Percentiles rank a stretch among this genome's conserved stretches.
Evolutionary conservation across 2,797 vertebrate species (phyloP).

Genomic region (Heliangelus exortis): DNA sequence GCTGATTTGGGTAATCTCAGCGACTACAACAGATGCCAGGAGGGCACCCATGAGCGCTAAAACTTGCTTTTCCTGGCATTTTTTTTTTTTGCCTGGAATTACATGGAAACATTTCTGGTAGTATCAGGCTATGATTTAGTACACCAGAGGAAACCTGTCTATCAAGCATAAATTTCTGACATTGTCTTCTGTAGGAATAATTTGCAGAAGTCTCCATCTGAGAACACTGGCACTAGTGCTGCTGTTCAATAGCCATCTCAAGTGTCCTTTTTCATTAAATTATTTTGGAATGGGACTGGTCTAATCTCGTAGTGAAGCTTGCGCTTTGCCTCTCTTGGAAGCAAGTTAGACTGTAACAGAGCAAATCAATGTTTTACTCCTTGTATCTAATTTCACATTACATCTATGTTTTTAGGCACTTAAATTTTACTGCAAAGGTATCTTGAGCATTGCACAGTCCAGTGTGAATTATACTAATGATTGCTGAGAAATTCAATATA

Average conservation of each 20-base stretch:
- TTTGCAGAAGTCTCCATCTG: background rate
- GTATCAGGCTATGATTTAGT: background rate
- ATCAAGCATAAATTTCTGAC: background rate
- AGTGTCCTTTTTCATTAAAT: slow-evolving; percentile 17
- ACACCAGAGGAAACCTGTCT: background rate
- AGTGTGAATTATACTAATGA: slow-evolving; percentile 23
- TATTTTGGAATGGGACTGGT: slow-evolving; percentile 21
- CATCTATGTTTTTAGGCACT: slow-evolving; percentile 34
- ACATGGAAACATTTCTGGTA: background rate
- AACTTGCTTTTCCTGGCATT: background rate
- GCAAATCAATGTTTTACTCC: slow-evolving; percentile 48
- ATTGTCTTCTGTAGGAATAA: background rate
- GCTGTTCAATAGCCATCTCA: background rate
- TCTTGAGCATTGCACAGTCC: slow-evolving; percentile 9
- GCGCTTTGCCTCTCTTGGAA: slow-evolving; percentile 27
- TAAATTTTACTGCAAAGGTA: slow-evolving; percentile 35
- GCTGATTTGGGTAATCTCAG: background rate
- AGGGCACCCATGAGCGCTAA: background rate
- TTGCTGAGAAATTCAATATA: slow-evolving; percentile 8
- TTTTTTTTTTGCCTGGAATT: background rate
- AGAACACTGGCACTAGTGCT: fast-evolving
- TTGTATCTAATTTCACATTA: slow-evolving; percentile 50
- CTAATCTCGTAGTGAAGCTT: background rate
- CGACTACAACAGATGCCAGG: background rate
- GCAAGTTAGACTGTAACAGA: slow-evolving; percentile 30